These are phyloP conservation scores for Sphenopsis melanotis DNA, from an alignment of 2,797 vertebrate species.

Conservation along the genomic window DNA sequence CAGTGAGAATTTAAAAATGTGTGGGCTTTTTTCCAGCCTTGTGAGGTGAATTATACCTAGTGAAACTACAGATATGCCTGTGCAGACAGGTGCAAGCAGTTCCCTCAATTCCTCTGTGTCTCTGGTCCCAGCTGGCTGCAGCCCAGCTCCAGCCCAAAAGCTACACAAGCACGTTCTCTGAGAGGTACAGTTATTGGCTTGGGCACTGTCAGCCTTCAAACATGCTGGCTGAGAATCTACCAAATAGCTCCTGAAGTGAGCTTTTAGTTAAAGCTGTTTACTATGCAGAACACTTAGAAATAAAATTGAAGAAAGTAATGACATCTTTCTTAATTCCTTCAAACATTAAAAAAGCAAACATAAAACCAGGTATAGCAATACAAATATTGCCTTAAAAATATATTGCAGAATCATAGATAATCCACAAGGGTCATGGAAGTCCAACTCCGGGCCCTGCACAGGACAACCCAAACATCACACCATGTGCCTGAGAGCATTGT, in stretches of 20 bases:
- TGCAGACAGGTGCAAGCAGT: conserved; percentile 28
- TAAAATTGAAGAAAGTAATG: neutral
- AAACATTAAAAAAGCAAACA: neutral
- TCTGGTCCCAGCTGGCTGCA: neutral
- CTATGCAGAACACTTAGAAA: neutral
- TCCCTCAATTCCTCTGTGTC: neutral
- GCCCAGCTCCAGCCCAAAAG: neutral
- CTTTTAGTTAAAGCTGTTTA: neutral
- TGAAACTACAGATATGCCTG: neutral
- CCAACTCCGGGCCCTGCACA: neutral
- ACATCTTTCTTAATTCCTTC: neutral
- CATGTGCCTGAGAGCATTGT: neutral
- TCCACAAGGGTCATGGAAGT: accelerated
- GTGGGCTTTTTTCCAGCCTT: conserved; percentile 3
- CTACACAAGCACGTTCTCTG: neutral
- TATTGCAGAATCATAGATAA: neutral
- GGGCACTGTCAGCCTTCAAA: neutral
- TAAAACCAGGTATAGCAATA: neutral
- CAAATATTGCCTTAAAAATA: neutral
- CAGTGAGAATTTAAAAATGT: conserved; percentile 2
- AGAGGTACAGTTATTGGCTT: neutral
- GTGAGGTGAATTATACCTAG: conserved; percentile 12
- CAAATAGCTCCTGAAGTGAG: neutral
- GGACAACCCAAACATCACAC: neutral
- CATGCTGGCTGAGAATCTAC: neutral